Evolutionary conservation across 2,113 vertebrate species (phyloP), one percentile per base, ranked within the genome.

Genomic region (Steatornis caripensis): DNA sequence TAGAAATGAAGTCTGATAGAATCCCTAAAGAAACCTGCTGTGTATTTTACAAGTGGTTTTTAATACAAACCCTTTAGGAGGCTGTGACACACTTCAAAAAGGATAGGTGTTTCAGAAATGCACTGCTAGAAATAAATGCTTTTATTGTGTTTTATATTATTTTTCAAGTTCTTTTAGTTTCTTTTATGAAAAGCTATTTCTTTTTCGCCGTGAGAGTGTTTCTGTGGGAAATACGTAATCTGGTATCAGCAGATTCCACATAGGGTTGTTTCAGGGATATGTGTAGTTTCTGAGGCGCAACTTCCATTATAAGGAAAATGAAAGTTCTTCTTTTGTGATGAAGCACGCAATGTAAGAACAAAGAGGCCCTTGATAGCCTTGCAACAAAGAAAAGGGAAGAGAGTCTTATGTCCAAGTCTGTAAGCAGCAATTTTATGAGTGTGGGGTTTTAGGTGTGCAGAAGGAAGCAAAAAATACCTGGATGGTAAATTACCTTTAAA

Each of bases 111-210:
- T 89, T 93, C 55, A 75, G 69, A 93, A 81, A n/a, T 57, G 15
- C 53, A 64, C 69, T 49, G 39, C 55, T 90, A 89, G 83, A 79
- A 91, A 93, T 71, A 87, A 90, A 84, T 81, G 87, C 53, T 91
- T 92, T 92, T 74, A 76, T 90, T 95, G 69, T 77, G 55, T 60
- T 94, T 96, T 95, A 48, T 93, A 91, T 95, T 96, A 87, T 69
- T 97, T 87, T 79, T 84, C 60, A 93, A 79, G 68, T 92, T 75
- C 83, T 91, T 92, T 61, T 65, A 21, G 64, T 68, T 96, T 90
- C 72, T 79, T 89, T 94, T 95, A 95, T 95, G 89, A 84, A 91
- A 97, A 95, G 57, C 95, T 89, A 78, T 96, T 96, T 92, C 45
- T 92, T 72, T 89, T 94, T 82, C 57, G 45, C 29, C 61, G 46